These are phyloP conservation scores for Drosophila suboccidentalis DNA, from an alignment of 2,888 invertebrate genomes.

Conservation along the genomic window DNA sequence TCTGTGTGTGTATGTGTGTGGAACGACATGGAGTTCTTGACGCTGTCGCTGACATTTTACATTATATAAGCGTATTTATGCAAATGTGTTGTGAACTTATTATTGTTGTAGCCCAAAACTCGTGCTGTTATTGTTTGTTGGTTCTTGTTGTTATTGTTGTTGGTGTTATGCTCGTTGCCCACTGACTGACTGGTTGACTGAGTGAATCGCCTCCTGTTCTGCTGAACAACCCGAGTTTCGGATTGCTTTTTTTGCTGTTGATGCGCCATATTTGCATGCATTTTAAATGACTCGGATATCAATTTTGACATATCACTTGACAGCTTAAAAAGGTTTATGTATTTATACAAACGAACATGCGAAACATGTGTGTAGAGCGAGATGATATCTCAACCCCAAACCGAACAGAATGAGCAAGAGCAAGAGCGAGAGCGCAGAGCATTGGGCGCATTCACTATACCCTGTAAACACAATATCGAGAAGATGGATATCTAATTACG, in stretches of 20 bases:
- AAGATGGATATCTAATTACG: neutral
- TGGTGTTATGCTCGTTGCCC: conserved; percentile 44
- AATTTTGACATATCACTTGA: conserved; percentile 82
- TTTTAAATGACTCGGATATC: conserved; percentile 82
- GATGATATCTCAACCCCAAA: conserved; percentile 7
- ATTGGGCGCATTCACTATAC: conserved; percentile 1
- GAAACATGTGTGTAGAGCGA: conserved; percentile 33
- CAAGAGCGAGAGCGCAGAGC: neutral
- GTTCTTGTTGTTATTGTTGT: conserved; percentile 9
- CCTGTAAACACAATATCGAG: neutral
- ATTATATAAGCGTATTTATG: conserved; percentile 81
- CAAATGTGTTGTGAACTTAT: conserved; percentile 72
- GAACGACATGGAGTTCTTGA: conserved; percentile 53
- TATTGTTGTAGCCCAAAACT: conserved; percentile 24
- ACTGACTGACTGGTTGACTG: conserved; percentile 63
- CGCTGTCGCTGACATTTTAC: conserved; percentile 78
- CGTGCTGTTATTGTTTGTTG: conserved; percentile 14
- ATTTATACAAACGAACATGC: conserved; percentile 72
- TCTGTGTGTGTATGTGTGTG: conserved; percentile 3
- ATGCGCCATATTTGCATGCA: conserved; percentile 79
- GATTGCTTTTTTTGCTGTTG: conserved; percentile 46
- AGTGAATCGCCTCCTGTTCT: conserved; percentile 40
- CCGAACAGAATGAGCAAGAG: conserved; percentile 6
- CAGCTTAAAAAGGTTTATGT: conserved; percentile 83
- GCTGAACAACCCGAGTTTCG: conserved; percentile 18